Base-by-base conservation (phyloP, 1,140 invertebrate species). In the Aphis craccivora region DNA sequence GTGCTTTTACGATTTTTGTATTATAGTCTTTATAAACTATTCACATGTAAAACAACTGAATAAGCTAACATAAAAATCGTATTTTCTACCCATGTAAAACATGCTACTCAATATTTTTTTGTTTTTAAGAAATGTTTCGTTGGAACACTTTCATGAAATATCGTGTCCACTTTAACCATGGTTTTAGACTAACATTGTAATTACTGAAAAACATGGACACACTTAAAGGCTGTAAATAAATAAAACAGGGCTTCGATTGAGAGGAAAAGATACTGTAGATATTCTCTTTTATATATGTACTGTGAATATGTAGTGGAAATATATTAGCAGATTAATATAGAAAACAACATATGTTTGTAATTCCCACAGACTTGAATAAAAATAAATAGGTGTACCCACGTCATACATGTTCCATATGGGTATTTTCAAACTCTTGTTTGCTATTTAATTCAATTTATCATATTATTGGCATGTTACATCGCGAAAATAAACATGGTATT, bases 281-380 rank as follows among this genome's bases (percentile, higher is more conserved):
- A 76, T 76, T 76, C n/a, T 76, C 11, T 76, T n/a, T 76, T 76
- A n/a, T 35, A 30, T 76, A 76, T 14, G 9, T 67, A 30, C 60
- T 7, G 30, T 76, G 30, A 30, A 76, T 76, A 76, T 35, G 60
- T n/a, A 76, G 60, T 76, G 14, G 14, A 76, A 76, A 76, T 76
- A 76, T 76, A 76, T 76, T 76, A n/a, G 60, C 60, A 35, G 60
- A 76, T 76, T 76, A 76, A 76, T 76, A n/a, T 14, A 35, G 60
- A 76, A n/a, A 76, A 76, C 60, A 18, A n/a, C 60, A 76, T n/a
- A 18, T 76, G 60, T 67, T 30, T 76, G 60, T 76, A 76, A 76
- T 76, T 76, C 60, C 60, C 60, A 76, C 60, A 76, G 14, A 76
- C 60, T n/a, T n/a, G 60, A 76, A 76, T n/a, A n/a, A 76, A 76